Base-by-base conservation (phyloP, 2,113 vertebrate species). In the Corythornis vintsioides region DNA sequence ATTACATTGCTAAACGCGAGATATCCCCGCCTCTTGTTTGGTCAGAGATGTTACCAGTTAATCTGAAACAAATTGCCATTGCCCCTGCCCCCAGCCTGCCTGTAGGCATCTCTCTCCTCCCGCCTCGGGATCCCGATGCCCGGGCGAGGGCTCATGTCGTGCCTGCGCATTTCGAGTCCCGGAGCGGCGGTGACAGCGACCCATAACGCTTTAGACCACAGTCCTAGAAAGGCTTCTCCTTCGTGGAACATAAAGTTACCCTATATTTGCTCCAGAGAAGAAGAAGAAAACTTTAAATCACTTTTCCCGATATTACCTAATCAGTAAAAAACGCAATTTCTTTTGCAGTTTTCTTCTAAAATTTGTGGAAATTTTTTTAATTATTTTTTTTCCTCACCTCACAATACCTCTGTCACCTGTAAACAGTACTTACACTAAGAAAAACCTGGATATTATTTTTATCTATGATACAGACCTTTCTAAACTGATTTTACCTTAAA, bases 1-100 rank as follows among this genome's bases (percentile, higher is more conserved):
- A 96, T 91, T 79, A 75, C 75, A 94, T 69, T 81, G 95, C 96
- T 94, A 95, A 97, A 96, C 70, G 84, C 92, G 67, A 53, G 93
- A 83, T 61, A 94, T 53, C 65, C 66, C 69, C n/a, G 65, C 65
- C 35, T 28, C 63, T 88, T 77, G 82, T 93, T 95, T 71, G 76
- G 76, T 52, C 79, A 57, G 83, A 38, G 82, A 93, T 79, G 90
- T 59, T 61, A 66, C 86, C 73, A 75, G 57, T 82, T 96, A 92
- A 97, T 83, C 48, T 69, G 86, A 95, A 95, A 94, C 88, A 87
- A 89, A 95, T 29, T 86, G 83, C 26, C 35, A 13, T 42, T 52
- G 57, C n/a, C 38, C 25, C n/a, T 14, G 29, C 56, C 75, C 59
- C 24, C 38, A 38, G 38, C 38, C 38, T 38, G 3, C 47, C 53